phyloP scores from a whole-genome alignment of 2,113 vertebrate species.

The Pangasianodon hypophthalmus region DNA sequence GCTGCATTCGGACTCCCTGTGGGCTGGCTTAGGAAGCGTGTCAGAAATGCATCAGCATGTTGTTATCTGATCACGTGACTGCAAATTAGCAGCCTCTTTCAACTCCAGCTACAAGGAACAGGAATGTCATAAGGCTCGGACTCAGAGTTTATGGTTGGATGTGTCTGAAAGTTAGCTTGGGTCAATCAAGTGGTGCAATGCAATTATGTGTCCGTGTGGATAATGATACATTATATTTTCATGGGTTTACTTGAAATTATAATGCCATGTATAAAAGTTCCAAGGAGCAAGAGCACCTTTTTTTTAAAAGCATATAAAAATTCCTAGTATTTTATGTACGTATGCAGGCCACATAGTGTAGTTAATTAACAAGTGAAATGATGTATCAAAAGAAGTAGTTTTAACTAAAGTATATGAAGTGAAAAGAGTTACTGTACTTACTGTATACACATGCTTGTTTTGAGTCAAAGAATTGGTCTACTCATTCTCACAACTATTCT shows the following conservation, averaged over 20 bases:
- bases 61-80: slow-evolving; percentile 6
- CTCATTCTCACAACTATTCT: neutral
- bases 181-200: neutral
- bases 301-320: neutral
- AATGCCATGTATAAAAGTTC: neutral
- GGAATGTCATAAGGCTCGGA: neutral
- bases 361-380: neutral
- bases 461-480: neutral
- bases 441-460: neutral
- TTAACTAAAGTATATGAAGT: neutral
- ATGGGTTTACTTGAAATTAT: neutral
- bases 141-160: neutral
- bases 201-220: neutral
- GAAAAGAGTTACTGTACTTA: neutral
- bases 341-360: neutral
- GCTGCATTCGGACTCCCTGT: neutral
- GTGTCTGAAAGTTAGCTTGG: neutral
- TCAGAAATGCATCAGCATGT: slow-evolving; percentile 13
- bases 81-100: neutral
- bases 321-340: neutral
- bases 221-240: neutral
- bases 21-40: neutral
- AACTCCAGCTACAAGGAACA: neutral
- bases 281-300: neutral
- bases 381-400: neutral